phyloP scores from a whole-genome alignment of 2,888 invertebrate species.

The Hypomecis punctinalis region DNA sequence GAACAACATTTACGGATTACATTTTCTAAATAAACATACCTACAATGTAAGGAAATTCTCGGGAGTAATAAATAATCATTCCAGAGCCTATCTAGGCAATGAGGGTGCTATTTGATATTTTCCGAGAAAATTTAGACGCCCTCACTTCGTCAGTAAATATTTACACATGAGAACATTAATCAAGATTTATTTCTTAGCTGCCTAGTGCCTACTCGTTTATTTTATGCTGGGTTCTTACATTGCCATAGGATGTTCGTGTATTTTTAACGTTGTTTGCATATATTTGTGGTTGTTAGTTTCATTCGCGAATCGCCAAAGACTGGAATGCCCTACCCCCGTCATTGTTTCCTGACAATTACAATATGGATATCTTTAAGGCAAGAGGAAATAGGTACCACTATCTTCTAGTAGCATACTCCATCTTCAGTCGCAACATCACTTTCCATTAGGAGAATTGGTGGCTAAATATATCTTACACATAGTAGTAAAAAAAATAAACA shows the following conservation, averaged over 20 bases:
- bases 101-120: slow-evolving; percentile 23
- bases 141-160: slow-evolving; percentile 21
- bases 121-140: slow-evolving; percentile 16
- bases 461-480: no score
- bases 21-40: slow-evolving; percentile 14
- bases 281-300: slow-evolving; percentile 3
- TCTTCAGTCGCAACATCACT: no score
- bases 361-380: no score
- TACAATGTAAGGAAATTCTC: slow-evolving; percentile 3
- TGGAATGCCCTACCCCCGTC: no score
- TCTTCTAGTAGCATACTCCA: no score
- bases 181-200: slow-evolving; percentile 16
- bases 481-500: no score
- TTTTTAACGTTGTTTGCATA: slow-evolving; percentile 5
- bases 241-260: neutral
- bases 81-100: slow-evolving; percentile 20
- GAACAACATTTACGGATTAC: neutral
- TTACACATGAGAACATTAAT: slow-evolving; percentile 26
- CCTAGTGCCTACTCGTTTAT: slow-evolving; percentile 17
- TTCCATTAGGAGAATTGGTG: no score
- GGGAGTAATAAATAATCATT: slow-evolving; percentile 21
- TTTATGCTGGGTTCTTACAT: slow-evolving; percentile 21
- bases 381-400: no score
- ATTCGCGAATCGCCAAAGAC: no score
- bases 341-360: no score